A percentile compares a stretch with the other conserved stretches of the same genome.
phyloP scores from a whole-genome alignment of 1,140 invertebrate species.

The Psix sp. region DNA sequence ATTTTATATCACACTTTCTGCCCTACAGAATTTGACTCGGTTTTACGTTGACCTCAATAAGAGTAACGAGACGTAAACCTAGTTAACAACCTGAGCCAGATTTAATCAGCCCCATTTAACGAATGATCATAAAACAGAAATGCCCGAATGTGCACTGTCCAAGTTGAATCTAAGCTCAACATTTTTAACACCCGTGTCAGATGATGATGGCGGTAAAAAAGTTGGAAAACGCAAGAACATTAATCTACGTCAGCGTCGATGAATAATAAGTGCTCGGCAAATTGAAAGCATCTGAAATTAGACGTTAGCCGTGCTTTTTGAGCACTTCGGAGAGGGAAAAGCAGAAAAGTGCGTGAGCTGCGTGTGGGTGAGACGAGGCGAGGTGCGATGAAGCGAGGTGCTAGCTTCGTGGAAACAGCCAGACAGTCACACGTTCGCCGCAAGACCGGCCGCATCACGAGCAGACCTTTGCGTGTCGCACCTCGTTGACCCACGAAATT shows the following conservation, averaged over 20 bases:
- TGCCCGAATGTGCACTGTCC: too few relatives aligned
- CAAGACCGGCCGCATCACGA: constrained; percentile 65
- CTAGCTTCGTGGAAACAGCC: constrained; percentile 64
- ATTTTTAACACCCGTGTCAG: too few relatives aligned
- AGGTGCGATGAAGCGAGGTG: constrained; percentile 47
- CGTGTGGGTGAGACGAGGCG: constrained; percentile 55
- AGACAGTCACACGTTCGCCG: constrained; percentile 65
- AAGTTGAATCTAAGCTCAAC: too few relatives aligned
- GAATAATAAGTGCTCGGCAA: constrained; percentile 19
- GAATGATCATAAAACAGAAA: too few relatives aligned
- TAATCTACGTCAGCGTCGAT: constrained; percentile 14
- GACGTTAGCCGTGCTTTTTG: constrained; percentile 1
- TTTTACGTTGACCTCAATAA: constrained; percentile 1
- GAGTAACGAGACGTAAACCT: neutral
- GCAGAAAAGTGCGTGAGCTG: constrained; percentile 53
- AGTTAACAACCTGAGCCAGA: constrained; percentile 4
- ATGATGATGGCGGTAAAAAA: too few relatives aligned
- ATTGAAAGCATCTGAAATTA: constrained; percentile 38
- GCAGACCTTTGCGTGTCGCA: constrained; percentile 31
- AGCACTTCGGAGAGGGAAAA: constrained; percentile 14
- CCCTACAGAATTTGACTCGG: too few relatives aligned
- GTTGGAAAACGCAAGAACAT: neutral
- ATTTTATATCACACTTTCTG: too few relatives aligned
- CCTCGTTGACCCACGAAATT: constrained; percentile 14
- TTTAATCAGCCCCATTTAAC: neutral